Evolutionary conservation across 35 echinoderm and acorn worm genomes (phyloP).

Genomic region (Stichopus chloronotus): DNA sequence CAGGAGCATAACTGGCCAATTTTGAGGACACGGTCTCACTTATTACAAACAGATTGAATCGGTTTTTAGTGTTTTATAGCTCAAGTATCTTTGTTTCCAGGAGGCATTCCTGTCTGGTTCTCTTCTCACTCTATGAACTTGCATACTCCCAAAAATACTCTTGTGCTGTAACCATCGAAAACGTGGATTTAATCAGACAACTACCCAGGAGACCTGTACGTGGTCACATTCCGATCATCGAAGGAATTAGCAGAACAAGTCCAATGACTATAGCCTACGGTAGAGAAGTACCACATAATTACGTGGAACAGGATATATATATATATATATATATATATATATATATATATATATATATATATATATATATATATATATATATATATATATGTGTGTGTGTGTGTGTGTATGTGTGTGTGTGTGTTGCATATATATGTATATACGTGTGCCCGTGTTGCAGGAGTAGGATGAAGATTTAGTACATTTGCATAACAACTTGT

Average conservation of each 20-base stretch:
- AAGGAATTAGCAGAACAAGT: slow-evolving; percentile 2
- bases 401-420: no score
- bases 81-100: slow-evolving; percentile 1
- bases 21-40: not conserved
- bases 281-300: no score
- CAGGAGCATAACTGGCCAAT: not conserved
- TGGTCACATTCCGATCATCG: slow-evolving; percentile 46
- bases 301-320: no score
- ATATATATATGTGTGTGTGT: no score
- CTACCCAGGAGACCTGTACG: slow-evolving; percentile 41
- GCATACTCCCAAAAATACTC: slow-evolving; percentile 28
- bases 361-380: no score
- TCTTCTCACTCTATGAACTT: not conserved
- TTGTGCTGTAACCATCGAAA: not conserved
- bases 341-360: no score
- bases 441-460: no score
- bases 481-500: no score
- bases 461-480: no score
- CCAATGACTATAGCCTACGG: no score
- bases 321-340: no score
- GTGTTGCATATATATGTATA: no score
- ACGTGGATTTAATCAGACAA: slow-evolving; percentile 39
- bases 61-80: not conserved
- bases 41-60: slow-evolving; percentile 6
- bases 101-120: not conserved